A percentile compares a stretch with the other conserved stretches of the same genome.
These are phyloP conservation scores for Clarias pachynema DNA, from an alignment of 2,797 vertebrate genomes.

Conservation along the genomic window DNA sequence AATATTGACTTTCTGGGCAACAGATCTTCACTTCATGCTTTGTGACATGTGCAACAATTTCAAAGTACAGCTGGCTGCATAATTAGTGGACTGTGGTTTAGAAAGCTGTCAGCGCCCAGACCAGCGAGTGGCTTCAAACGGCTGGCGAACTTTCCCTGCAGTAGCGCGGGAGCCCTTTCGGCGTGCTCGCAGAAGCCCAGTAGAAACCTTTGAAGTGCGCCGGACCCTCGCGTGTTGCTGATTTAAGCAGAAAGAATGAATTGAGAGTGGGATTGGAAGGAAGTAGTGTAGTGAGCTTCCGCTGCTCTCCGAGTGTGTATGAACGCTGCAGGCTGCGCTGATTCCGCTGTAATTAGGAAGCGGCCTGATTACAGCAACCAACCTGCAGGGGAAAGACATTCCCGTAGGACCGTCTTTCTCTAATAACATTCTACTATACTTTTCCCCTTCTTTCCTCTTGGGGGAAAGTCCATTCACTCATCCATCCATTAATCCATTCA, in stretches of 20 bases:
- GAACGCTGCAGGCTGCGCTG: background rate
- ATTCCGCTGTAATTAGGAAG: constrained; percentile 41
- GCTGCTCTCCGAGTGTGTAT: background rate
- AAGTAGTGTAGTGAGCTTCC: constrained; percentile 22
- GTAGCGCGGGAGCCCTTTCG: constrained; percentile 11
- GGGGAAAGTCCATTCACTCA: background rate
- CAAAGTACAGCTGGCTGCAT: constrained; percentile 38
- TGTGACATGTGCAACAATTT: constrained; percentile 27
- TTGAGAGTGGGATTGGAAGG: constrained; percentile 14
- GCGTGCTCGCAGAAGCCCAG: background rate
- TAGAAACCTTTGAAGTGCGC: constrained; percentile 14
- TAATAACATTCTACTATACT: background rate
- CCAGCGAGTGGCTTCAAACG: constrained; percentile 27
- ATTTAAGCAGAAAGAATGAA: constrained; percentile 22
- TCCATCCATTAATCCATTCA: too few species aligned
- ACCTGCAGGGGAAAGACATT: constrained; percentile 34
- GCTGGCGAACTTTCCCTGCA: background rate
- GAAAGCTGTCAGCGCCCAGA: constrained; percentile 26
- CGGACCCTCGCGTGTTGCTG: constrained; percentile 14
- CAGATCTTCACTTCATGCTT: constrained; percentile 35
- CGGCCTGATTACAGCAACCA: constrained; percentile 38
- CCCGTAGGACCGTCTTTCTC: constrained; percentile 49
- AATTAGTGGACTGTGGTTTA: constrained; percentile 54
- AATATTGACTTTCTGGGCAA: constrained; percentile 36
- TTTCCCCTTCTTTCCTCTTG: constrained; percentile 16